A percentile compares a stretch with the other conserved stretches of the same genome.
Evolutionary conservation across 2,113 vertebrate genomes (phyloP).

Genomic region (Hydrolagus affinis): DNA sequence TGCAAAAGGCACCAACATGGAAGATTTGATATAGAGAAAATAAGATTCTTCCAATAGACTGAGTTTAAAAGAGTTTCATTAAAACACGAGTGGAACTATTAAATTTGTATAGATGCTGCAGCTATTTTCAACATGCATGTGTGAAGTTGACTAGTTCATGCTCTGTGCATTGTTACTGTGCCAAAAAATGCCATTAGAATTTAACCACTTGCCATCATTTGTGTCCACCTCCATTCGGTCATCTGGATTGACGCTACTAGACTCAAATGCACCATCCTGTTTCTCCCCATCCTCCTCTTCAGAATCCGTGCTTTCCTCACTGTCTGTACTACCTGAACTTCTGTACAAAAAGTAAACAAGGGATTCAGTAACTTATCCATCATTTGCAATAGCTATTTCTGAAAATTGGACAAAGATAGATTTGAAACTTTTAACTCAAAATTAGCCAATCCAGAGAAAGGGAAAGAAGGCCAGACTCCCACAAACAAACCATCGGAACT

Average conservation of each 20-base stretch:
- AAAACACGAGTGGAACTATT: no score
- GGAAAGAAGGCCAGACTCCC: neutral
- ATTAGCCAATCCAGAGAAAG: neutral
- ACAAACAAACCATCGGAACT: no score
- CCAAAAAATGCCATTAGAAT: no score
- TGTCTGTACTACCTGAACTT: conserved; percentile 95
- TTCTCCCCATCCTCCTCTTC: conserved; percentile 90
- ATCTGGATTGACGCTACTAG: conserved; percentile 59
- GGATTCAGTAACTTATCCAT: neutral
- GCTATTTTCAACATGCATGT: no score
- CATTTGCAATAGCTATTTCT: neutral
- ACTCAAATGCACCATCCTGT: conserved; percentile 71
- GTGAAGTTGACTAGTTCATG: no score
- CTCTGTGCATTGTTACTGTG: no score
- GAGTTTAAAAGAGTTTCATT: no score
- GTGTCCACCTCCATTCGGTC: conserved; percentile 95
- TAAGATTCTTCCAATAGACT: no score
- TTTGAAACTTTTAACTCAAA: neutral
- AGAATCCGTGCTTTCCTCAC: conserved; percentile 94
- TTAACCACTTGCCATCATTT: conserved; percentile 51
- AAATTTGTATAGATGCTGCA: no score
- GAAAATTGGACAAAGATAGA: neutral
- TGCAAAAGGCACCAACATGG: no score
- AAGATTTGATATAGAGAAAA: no score
- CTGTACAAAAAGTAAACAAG: conserved; percentile 38